A percentile compares a stretch with the other conserved stretches of the same genome.
These are phyloP conservation scores for Buceros bicornis DNA, from an alignment of 2,797 vertebrate genomes.

Conservation along the genomic window DNA sequence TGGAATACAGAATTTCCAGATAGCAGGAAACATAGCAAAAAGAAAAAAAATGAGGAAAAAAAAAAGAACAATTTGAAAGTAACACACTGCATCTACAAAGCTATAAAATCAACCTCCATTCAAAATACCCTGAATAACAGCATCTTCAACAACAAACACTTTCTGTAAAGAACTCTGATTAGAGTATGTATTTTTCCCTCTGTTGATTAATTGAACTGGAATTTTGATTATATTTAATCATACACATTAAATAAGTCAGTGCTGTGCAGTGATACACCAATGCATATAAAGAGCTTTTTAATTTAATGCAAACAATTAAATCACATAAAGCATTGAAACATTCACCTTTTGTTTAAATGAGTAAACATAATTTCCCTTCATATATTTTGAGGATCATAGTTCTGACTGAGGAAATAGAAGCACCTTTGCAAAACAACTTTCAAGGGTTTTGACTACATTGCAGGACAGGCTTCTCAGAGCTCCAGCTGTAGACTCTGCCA, in stretches of 20 bases:
- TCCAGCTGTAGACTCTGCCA: background rate
- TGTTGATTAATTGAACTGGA: constrained; percentile 9
- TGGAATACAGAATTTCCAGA: too few relatives aligned
- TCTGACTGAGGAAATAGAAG: background rate
- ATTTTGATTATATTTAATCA: constrained; percentile 17
- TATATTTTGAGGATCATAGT: background rate
- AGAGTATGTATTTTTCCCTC: background rate
- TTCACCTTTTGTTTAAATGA: background rate
- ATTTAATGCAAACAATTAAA: background rate
- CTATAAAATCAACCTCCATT: background rate
- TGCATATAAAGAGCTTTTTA: background rate
- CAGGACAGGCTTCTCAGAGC: background rate
- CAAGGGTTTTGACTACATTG: background rate
- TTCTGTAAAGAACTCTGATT: constrained; percentile 10
- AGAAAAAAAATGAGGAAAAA: too few relatives aligned
- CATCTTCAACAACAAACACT: background rate
- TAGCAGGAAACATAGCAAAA: too few relatives aligned
- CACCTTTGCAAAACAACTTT: background rate
- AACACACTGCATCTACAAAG: background rate
- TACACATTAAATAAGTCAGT: background rate
- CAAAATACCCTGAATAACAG: background rate
- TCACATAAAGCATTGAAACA: background rate
- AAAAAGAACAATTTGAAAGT: background rate
- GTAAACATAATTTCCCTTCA: background rate
- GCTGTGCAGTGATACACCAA: background rate